phyloP scores from a whole-genome alignment of 2,113 vertebrate genomes.

The Chitala chitala region DNA sequence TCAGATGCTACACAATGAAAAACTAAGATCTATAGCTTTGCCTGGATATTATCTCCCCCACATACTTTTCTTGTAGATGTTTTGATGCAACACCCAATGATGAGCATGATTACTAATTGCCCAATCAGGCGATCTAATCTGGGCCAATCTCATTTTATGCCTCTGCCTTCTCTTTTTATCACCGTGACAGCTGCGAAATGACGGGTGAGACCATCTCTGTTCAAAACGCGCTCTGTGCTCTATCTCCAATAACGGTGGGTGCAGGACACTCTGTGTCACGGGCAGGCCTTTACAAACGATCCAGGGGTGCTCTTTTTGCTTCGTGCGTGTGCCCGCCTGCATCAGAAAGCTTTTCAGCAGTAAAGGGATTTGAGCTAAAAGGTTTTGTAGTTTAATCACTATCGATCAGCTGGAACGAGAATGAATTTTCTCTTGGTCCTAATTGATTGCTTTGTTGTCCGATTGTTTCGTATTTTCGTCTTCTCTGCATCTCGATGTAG shows the following conservation, averaged over 20 bases:
- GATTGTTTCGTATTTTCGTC: background rate
- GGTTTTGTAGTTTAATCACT: constrained; percentile 12
- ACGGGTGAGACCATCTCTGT: background rate
- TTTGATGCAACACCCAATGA: constrained; percentile 44
- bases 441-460: constrained; percentile 16
- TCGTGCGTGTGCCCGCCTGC: background rate
- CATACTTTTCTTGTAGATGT: constrained; percentile 51
- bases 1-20: background rate
- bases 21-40: background rate
- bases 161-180: constrained; percentile 34
- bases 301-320: background rate
- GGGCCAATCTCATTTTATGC: constrained; percentile 51
- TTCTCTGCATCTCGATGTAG: background rate
- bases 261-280: background rate
- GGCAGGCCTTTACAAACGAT: background rate
- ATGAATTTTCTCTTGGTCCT: background rate
- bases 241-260: background rate
- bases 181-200: constrained; percentile 41
- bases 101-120: constrained; percentile 55
- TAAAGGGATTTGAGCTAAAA: constrained; percentile 14
- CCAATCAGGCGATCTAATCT: constrained; percentile 61
- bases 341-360: background rate
- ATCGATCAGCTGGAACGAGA: background rate
- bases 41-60: background rate
- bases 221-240: background rate